Evolutionary conservation across 2,797 vertebrate species (phyloP), one percentile per base, ranked within the genome.

Genomic region (Argentina silus): DNA sequence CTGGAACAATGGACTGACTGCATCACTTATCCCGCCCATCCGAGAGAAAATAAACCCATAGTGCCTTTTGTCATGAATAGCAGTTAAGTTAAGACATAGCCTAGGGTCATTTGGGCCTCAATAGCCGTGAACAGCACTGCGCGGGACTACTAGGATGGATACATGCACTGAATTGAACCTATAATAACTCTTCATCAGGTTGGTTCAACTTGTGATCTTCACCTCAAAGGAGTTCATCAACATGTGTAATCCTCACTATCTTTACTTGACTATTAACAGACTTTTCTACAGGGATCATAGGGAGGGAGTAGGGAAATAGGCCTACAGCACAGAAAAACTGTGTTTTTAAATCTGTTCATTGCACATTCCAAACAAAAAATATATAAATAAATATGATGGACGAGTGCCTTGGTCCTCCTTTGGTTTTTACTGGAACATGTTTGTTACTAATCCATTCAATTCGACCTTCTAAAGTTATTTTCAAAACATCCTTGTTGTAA

Each of bases 1-100:
- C 43, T 72, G 72, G 66, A 75, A 87, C 84, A 87, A 89, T 78
- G 63, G 64, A 78, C 70, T 3, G 70, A 80, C 80, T 73, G 72
- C 72, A 78, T 82, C 75, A 59, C 70, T 84, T 70, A 69, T 71
- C 73, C 56, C 69, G 21, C 69, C 56, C 44, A 47, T 6, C 45
- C 69, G 57, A 3, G 6, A 43, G 42, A 44, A 44, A 21, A 71
- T 36, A 36, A 14, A 50, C 8, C 59, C 57, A 69, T 50, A 69
- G 66, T 44, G 61, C 55, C n/a, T 61, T 63, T 65, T 44, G 51
- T 65, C 51, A 51, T 21, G 23, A 64, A 64, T 42, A n/a, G 45
- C 56, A 64, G 55, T 66, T 36, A 4, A 36, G 42, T 43, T 44
- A 23, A 36, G 71, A 57, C 12, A 1, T 36, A 1, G 27, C 27